phyloP scores from a whole-genome alignment of 2,113 vertebrate species.

The Albula goreensis region DNA sequence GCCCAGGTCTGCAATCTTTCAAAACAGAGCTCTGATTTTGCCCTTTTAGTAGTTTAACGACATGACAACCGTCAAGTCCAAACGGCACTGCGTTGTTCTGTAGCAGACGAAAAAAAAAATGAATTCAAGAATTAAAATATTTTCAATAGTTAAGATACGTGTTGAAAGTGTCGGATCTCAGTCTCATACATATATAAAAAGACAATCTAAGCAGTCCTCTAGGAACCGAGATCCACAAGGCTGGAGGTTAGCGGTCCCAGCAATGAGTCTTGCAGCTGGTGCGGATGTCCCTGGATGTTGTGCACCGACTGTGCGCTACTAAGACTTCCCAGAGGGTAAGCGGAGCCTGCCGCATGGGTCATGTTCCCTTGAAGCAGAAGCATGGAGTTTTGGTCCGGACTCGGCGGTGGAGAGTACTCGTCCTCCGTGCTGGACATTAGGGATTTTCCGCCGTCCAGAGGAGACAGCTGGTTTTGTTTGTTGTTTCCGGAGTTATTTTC shows the following conservation, averaged over 20 bases:
- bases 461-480: constrained; percentile 98
- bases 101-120: too few species aligned
- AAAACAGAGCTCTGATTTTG: neutral
- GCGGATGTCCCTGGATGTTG: constrained; percentile 86
- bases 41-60: neutral
- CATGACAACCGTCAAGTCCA: neutral
- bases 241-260: constrained; percentile 97
- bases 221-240: constrained; percentile 97
- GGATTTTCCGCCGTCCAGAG: constrained; percentile 93
- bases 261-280: constrained; percentile 96
- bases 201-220: constrained; percentile 54
- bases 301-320: constrained; percentile 82
- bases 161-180: neutral
- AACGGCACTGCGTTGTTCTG: too few species aligned
- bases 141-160: neutral
- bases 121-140: neutral
- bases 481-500: constrained; percentile 95
- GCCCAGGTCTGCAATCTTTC: neutral
- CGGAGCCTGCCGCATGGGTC: constrained; percentile 85
- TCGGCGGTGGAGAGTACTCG: constrained; percentile 96
- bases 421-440: constrained; percentile 99
- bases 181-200: neutral
- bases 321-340: constrained; percentile 85
- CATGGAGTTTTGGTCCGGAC: constrained; percentile 95
- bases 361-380: constrained; percentile 93